Evolutionary conservation across 2,113 vertebrate species (phyloP).

Genomic region (Crypturellus undulatus): DNA sequence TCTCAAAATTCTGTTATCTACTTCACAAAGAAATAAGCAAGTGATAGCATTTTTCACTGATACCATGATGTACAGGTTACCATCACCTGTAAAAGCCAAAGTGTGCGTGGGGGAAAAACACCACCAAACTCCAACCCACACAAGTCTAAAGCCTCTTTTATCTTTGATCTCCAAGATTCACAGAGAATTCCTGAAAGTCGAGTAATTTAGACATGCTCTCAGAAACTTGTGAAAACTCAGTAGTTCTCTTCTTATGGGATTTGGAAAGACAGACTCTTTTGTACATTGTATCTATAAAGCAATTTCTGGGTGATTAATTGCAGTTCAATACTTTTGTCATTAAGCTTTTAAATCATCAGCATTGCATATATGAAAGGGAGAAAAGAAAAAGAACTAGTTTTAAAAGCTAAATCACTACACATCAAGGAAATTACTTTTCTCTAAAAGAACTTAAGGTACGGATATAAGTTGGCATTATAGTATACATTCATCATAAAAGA

Average conservation of each 20-base stretch:
- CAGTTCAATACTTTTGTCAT: background rate
- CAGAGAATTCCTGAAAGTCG: background rate
- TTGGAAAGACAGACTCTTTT: conserved; percentile 6
- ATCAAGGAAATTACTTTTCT: conserved; percentile 6
- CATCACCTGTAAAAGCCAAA: background rate
- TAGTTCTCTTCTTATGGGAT: background rate
- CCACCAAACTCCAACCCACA: background rate
- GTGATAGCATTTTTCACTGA: rapidly evolving
- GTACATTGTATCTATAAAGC: background rate
- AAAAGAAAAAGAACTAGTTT: background rate
- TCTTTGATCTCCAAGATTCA: background rate
- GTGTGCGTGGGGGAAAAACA: background rate
- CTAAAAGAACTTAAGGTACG: background rate
- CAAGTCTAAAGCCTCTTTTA: background rate
- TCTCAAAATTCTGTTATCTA: background rate
- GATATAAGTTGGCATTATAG: background rate
- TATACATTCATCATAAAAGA: background rate
- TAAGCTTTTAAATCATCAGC: background rate
- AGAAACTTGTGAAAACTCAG: background rate
- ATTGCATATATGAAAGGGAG: background rate
- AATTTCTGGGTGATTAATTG: background rate
- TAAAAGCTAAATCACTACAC: background rate
- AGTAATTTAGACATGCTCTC: background rate
- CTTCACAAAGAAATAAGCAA: background rate
- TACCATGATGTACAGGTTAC: rapidly evolving